A percentile compares a stretch with the other conserved stretches of the same genome.
phyloP scores from a whole-genome alignment of 1,140 invertebrate genomes.

The Berghia stephanieae region DNA sequence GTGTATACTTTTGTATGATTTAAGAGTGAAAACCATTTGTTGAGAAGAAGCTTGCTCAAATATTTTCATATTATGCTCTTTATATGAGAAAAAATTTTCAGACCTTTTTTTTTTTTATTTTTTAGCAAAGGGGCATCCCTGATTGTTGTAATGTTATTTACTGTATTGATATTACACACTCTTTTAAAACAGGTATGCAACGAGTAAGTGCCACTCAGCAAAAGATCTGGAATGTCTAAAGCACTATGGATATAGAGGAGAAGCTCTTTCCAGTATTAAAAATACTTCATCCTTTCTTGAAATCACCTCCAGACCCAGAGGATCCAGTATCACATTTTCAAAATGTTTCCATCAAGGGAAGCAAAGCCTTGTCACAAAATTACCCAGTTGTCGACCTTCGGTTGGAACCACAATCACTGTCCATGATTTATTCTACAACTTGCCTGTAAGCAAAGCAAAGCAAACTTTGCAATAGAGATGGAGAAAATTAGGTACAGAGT shows the following conservation, averaged over 20 bases:
- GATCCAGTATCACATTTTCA: slow-evolving; percentile 66
- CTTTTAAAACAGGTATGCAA: slow-evolving; percentile 69
- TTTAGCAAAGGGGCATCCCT: no score
- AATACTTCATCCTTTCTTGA: slow-evolving; percentile 70
- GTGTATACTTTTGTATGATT: no score
- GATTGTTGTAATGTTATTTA: background rate
- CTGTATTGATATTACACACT: background rate
- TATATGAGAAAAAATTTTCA: background rate
- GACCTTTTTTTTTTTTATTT: background rate
- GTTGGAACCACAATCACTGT: slow-evolving; percentile 75
- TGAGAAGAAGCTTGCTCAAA: no score
- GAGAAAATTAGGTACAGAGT: slow-evolving; percentile 71
- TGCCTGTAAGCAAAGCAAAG: slow-evolving; percentile 71
- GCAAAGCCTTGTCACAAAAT: slow-evolving; percentile 53
- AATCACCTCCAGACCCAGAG: slow-evolving; percentile 69
- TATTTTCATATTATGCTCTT: background rate
- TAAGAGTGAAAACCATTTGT: no score
- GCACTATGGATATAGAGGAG: slow-evolving; percentile 74
- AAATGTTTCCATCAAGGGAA: slow-evolving; percentile 68
- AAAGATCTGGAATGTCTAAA: slow-evolving; percentile 68
- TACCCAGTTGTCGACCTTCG: slow-evolving; percentile 67
- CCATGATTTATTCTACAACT: slow-evolving; percentile 73
- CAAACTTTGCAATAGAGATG: slow-evolving; percentile 70
- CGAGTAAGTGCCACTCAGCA: slow-evolving; percentile 73
- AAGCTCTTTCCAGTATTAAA: slow-evolving; percentile 73